Base-by-base conservation (phyloP, 2,888 invertebrate genomes). In the Melanophora roralis region DNA sequence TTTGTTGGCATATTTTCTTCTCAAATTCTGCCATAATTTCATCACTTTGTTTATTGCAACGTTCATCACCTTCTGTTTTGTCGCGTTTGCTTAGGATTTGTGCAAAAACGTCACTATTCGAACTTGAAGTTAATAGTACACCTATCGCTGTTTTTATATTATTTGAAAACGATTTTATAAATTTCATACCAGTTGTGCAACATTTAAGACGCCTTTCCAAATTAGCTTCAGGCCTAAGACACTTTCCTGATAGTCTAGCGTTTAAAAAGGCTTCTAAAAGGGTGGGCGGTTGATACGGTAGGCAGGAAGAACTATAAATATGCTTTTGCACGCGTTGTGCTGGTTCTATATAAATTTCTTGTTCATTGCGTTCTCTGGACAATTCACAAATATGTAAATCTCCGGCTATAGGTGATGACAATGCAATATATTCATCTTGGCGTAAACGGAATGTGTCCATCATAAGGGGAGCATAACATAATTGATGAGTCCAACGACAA, bases 401-500 rank as follows among this genome's bases (percentile, higher is more conserved):
- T 0, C 82, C 81, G 49, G 85, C 81, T 2, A 84, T 0, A 0
- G 85, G 81, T 43, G 89, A 86, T 21, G 86, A 82, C 8, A 88
- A 34, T 0, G 85, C 84, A 2, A 89, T 79, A 62, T 84, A 85
- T 62, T 89, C 89, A 5, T 51, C 81, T 69, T 85, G 83, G 0
- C 84, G 81, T 9, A 81, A 32, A 0, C 77, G 81, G 14, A 71
- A 82, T 1, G 85, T 82, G 32, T 86, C 86, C 74, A 89, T 79
- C 59, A 88, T 86, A 0, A 84, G 72, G 2, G 89, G 89, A 1
- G 85, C 79, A 67, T 83, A 84, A 14, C 64, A 81, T 85, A 89
- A 83, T 74, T 88, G 88, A 83, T 89, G 89, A 1, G 86, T 85
- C 89, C 89, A 89, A 5, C 85, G 83, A 16, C 86, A 83, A 0